phyloP scores from a whole-genome alignment of 2,113 vertebrate species.

The Danio rerio region GRCz12tu NC_133177.1:24785001-24785500 shows the following conservation, averaged over 20 bases:
- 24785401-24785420: not conserved
- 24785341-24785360: slow-evolving; percentile 38
- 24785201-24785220: not conserved
- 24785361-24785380: slow-evolving; percentile 41
- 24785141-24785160: slow-evolving; percentile 54
- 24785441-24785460: not conserved
- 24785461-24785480: slow-evolving; percentile 11
- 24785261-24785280: slow-evolving; percentile 39
- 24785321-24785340: slow-evolving; percentile 22
- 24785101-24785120: slow-evolving; percentile 47
- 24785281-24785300: slow-evolving; percentile 28
- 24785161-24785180: slow-evolving; percentile 48
- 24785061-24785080: slow-evolving; percentile 63
- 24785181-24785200: slow-evolving; percentile 37
- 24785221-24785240: slow-evolving; percentile 20
- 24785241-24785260: slow-evolving; percentile 38
- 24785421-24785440: not conserved
- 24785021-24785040: slow-evolving; percentile 64
- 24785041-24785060: slow-evolving; percentile 63
- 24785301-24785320: slow-evolving; percentile 43
- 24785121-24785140: slow-evolving; percentile 55
- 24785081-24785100: slow-evolving; percentile 56
- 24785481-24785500: not conserved
- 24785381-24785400: slow-evolving; percentile 18
- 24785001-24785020: slow-evolving; percentile 64